phyloP scores from a whole-genome alignment of 2,113 vertebrate species.

The Diphyllodes magnificus region DNA sequence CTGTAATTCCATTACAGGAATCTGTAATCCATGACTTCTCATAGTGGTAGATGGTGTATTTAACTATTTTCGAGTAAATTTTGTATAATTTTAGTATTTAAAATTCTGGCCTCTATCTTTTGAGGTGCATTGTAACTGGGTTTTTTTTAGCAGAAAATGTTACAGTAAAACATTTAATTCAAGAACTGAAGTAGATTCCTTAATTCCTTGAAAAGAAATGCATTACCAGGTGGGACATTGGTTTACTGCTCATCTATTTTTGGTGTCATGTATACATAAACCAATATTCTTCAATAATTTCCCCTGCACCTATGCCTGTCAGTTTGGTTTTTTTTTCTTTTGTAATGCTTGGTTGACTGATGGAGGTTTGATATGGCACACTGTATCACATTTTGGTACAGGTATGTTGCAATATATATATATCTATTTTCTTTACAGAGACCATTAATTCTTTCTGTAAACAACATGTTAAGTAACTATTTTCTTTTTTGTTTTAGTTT shows the following conservation, averaged over 20 bases:
- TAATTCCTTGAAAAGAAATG: constrained; percentile 42
- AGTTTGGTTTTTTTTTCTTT: neutral
- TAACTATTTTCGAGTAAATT: neutral
- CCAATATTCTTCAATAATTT: neutral
- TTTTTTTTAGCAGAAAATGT: neutral
- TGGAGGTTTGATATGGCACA: neutral
- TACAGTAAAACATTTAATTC: neutral
- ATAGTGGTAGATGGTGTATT: neutral
- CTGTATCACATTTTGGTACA: constrained; percentile 15
- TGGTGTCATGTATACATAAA: constrained; percentile 41
- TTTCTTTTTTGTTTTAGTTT: neutral
- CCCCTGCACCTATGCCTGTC: neutral
- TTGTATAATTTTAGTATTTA: neutral
- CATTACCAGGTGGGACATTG: constrained; percentile 50
- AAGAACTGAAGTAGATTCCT: neutral
- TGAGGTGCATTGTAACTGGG: neutral
- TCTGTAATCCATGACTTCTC: neutral
- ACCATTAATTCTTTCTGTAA: neutral
- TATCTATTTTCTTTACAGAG: neutral
- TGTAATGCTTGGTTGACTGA: neutral
- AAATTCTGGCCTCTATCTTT: neutral
- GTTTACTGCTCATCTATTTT: constrained; percentile 36
- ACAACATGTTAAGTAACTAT: neutral
- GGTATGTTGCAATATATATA: neutral
- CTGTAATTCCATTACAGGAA: neutral